Evolutionary conservation across 2,888 invertebrate species (phyloP), one percentile per base, ranked within the genome.

Genomic region (Pyralis farinalis): DNA sequence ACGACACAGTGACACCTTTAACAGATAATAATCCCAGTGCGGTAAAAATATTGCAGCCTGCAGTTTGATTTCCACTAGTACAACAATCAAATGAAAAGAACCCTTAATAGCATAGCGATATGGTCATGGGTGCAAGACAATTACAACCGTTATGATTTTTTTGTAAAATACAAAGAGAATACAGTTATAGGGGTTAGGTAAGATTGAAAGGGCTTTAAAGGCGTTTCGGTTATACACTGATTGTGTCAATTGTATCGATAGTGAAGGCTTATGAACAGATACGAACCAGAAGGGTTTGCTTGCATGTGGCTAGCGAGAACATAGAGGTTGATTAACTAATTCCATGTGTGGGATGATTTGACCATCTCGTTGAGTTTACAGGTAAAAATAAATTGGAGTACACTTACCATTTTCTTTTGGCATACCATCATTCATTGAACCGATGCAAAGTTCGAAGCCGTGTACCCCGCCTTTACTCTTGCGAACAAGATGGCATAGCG

Each of bases 191-290:
- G n/a, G n/a, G n/a, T n/a, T n/a, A n/a, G n/a, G n/a, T n/a, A n/a
- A n/a, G 44, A 47, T 46, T 49, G 53, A 16, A 36, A 47, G 52
- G 25, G 25, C 25, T 54, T 49, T 46, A 40, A 51, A 63, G 69
- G 70, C 69, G 70, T 71, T n/a, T n/a, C n/a, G n/a, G n/a, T n/a
- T n/a, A 64, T 61, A 49, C 42, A 36, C 31, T 44, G 48, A 70
- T 71, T 78, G 80, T 74, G 53, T 71, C 72, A 73, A 73, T 79
- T 76, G 76, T 74, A 52, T 40, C 41, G 42, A 61, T 65, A 65
- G 63, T 62, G 54, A 41, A 43, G 56, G 55, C 51, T 50, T 39
- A 58, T 69, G 72, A 75, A 76, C 72, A 49, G 66, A 67, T 67
- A 60, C 72, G 63, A 57, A 58, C 49, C 44, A 50, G 49, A 37